Base-by-base conservation (phyloP, 2,888 invertebrate species). In the Tetranychus truncatus region DNA sequence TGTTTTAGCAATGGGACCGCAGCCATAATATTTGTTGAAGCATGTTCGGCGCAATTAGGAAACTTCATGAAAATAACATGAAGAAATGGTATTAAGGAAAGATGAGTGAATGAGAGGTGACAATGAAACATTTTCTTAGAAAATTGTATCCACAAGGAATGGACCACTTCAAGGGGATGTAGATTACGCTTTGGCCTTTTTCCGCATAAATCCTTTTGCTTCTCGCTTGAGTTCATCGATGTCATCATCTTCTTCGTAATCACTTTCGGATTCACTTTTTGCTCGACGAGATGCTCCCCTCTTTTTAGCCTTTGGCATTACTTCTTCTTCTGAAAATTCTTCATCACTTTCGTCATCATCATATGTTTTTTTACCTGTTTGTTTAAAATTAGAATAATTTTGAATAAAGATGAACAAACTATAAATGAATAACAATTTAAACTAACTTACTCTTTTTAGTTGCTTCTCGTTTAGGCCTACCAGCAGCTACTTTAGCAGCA, bases 201-300 rank as follows among this genome's bases (percentile, higher is more conserved):
- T 75, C 1, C 73, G 72, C 15, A 75, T 72, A 45, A 75, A 75
- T 44, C 77, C 74, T 72, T 76, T 78, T 73, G 76, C 76, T 71
- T 77, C 77, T 74, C 78, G 78, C 34, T 76, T 75, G 18, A 78
- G 69, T 72, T 75, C 75, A n/a, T 78, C 78, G 18, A 76, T 67
- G 74, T 78, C 78, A 45, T 78, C 78, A 46, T 78, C 79, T 67
- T 78, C 78, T 20, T 78, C 77, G 66, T 76, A 79, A 66, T 80
- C 78, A 71, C 77, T 77, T 72, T 78, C 79, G 74, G 78, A 78
- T 46, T 78, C 78, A 66, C 75, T 74, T 24, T 76, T 75, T 34
- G 75, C 24, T 74, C 74, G 66, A 55, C 66, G 34, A 55, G 55
- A 9, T 55, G 55, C 55, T 67, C 74, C 72, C 65, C 72, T 76